These are phyloP conservation scores for Hypothenemus hampei DNA, from an alignment of 1,140 invertebrate species.

Conservation along the genomic window DNA sequence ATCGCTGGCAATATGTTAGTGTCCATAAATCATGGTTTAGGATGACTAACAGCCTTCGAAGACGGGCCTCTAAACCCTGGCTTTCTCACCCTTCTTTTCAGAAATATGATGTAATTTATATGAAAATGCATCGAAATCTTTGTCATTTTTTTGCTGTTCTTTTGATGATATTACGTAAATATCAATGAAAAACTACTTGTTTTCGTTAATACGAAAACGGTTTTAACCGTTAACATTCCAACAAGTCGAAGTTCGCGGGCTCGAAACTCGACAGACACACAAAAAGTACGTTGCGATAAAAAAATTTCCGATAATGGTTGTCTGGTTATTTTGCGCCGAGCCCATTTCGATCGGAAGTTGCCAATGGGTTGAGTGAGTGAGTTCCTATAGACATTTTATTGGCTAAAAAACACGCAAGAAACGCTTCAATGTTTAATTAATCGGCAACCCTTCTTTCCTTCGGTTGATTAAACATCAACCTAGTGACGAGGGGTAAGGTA, in stretches of 20 bases:
- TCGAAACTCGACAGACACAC: constrained; percentile 28
- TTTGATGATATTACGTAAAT: too few species aligned
- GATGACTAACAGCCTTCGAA: constrained; percentile 46
- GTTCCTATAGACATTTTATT: background rate
- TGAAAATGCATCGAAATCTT: constrained; percentile 61
- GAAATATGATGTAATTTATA: constrained; percentile 65
- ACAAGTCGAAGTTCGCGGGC: constrained; percentile 23
- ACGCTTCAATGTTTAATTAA: too few species aligned
- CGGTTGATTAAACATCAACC: too few species aligned
- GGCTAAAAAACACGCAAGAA: too few species aligned
- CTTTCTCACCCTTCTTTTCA: constrained; percentile 48
- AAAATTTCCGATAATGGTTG: constrained; percentile 34
- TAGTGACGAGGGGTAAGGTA: too few species aligned
- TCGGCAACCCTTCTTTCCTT: too few species aligned
- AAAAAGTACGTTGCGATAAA: constrained; percentile 32
- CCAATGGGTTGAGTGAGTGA: constrained; percentile 15
- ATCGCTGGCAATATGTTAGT: constrained; percentile 45
- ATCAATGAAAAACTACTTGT: constrained; percentile 50
- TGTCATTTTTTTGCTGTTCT: too few species aligned
- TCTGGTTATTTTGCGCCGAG: constrained; percentile 31
- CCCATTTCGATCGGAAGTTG: constrained; percentile 27
- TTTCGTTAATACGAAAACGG: too few species aligned
- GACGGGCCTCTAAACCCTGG: constrained; percentile 36
- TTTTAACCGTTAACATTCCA: constrained; percentile 33
- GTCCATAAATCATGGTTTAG: constrained; percentile 47